These are phyloP conservation scores for Archilochus colubris DNA, from an alignment of 2,113 vertebrate genomes.

Conservation along the genomic window DNA sequence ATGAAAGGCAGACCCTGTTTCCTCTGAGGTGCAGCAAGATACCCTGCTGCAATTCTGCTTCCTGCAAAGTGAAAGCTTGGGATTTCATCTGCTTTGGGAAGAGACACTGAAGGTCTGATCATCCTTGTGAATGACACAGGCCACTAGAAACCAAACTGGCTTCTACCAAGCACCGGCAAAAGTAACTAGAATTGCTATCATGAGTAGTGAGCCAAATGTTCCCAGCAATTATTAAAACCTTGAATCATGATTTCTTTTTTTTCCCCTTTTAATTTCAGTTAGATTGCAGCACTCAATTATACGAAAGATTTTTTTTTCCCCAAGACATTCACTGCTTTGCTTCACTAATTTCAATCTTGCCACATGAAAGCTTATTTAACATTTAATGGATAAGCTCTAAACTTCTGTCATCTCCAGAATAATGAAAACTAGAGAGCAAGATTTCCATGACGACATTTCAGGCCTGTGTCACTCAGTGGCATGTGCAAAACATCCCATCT, in stretches of 20 bases:
- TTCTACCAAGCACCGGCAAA: neutral
- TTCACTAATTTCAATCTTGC: conserved; percentile 41
- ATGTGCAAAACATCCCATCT: neutral
- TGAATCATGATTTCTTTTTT: neutral
- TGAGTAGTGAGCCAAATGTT: neutral
- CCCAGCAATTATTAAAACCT: neutral
- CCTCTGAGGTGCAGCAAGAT: neutral
- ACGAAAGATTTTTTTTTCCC: neutral
- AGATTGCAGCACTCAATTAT: neutral
- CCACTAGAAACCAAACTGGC: neutral
- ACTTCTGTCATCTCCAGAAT: conserved; percentile 37
- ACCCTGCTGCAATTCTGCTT: neutral
- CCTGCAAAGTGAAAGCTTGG: neutral
- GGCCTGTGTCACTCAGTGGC: neutral
- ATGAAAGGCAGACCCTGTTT: neutral
- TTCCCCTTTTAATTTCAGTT: conserved; percentile 6
- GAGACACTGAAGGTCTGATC: neutral
- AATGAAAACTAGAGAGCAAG: conserved; percentile 5
- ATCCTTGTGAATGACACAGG: neutral
- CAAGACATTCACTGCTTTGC: conserved; percentile 2
- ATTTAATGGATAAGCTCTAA: conserved; percentile 48
- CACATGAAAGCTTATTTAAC: conserved; percentile 41
- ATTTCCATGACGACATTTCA: conserved; percentile 43
- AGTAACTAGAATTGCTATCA: neutral
- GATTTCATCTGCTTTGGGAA: neutral